A percentile compares a stretch with the other conserved stretches of the same genome.
These are phyloP conservation scores for Helleia helle DNA, from an alignment of 2,888 invertebrate species.

Conservation along the genomic window DNA sequence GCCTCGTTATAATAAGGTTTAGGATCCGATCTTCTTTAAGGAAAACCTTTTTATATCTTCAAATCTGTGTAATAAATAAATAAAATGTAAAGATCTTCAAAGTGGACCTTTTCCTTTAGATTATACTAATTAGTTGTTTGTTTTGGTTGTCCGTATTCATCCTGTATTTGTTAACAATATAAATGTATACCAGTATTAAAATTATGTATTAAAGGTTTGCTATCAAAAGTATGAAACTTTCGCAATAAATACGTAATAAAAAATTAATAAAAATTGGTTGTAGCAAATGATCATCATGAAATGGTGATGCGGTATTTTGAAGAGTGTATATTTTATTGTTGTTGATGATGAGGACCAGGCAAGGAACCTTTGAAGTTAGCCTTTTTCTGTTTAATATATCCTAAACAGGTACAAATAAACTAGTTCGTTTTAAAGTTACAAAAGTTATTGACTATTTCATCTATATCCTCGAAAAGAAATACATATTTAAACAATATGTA, in stretches of 20 bases:
- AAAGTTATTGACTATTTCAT: too few species aligned
- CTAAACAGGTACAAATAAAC: background rate
- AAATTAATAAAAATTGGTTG: constrained; percentile 17
- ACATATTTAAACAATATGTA: too few species aligned
- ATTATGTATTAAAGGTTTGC: constrained; percentile 2
- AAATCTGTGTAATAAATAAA: background rate
- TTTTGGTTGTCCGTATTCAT: constrained; percentile 1
- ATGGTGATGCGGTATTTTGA: constrained; percentile 40
- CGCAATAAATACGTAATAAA: constrained; percentile 20
- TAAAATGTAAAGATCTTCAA: background rate
- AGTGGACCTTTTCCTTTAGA: background rate
- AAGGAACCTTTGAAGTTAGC: constrained; percentile 26
- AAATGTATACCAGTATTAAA: constrained; percentile 5
- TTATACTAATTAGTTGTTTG: constrained; percentile 2
- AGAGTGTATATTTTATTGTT: constrained; percentile 40
- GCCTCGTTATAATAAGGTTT: background rate
- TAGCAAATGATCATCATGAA: constrained; percentile 37
- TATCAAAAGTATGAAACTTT: constrained; percentile 5
- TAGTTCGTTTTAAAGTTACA: background rate
- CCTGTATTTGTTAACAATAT: constrained; percentile 1
- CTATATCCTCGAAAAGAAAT: too few species aligned
- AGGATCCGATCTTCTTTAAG: background rate
- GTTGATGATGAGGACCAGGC: constrained; percentile 33
- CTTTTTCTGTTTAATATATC: constrained; percentile 8
- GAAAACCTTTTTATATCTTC: background rate